Evolutionary conservation across 2,797 vertebrate genomes (phyloP).

Genomic region (Coregonus ussuriensis): DNA sequence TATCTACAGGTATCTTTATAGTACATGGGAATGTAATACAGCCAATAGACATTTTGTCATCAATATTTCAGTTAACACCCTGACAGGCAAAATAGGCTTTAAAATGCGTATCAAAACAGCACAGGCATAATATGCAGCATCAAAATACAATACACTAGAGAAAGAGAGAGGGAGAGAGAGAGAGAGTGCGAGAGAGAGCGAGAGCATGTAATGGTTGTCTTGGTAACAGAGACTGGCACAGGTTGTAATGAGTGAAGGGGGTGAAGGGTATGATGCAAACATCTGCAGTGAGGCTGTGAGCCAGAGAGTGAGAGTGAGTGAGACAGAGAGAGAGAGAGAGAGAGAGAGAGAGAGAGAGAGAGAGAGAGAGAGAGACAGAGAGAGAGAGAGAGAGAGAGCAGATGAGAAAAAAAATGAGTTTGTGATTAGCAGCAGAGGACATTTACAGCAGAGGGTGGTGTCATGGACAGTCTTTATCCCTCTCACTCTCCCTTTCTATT

Average conservation of each 20-base stretch:
- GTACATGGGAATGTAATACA: background rate
- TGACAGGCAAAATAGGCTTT: background rate
- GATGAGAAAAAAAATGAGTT: background rate
- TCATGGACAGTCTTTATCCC: constrained; percentile 19
- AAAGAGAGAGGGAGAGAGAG: background rate
- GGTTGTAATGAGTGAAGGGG: constrained; percentile 64
- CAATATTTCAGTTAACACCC: background rate
- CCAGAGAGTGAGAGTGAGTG: background rate
- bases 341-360: constrained; percentile 4
- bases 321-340: constrained; percentile 1
- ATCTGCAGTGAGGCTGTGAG: constrained; percentile 38
- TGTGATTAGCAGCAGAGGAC: constrained; percentile 8
- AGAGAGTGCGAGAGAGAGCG: background rate
- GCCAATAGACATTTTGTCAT: background rate
- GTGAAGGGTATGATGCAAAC: constrained; percentile 45
- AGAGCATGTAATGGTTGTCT: constrained; percentile 63
- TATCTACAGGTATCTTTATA: background rate
- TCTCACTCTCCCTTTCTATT: constrained; percentile 3
- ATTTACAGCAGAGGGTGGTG: constrained; percentile 30
- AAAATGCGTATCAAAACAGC: background rate
- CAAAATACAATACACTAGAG: background rate
- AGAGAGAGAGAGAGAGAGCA: background rate
- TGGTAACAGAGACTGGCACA: constrained; percentile 59
- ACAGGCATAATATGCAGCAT: background rate
- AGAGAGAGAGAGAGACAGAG: constrained; percentile 8